Evolutionary conservation across 2,113 vertebrate species (phyloP).

Genomic region (Barnardius zonarius): DNA sequence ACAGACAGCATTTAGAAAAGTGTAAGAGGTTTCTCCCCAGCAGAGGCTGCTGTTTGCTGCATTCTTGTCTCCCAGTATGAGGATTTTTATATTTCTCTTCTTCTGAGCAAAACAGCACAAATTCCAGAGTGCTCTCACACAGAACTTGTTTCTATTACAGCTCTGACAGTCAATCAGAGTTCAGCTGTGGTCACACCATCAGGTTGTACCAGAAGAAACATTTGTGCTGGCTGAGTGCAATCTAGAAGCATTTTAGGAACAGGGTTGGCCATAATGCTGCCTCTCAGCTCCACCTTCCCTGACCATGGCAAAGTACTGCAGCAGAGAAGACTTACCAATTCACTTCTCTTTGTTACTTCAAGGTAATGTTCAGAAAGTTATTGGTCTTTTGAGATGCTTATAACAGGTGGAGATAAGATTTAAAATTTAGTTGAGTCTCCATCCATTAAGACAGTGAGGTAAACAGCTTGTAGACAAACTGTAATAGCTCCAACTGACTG

Average conservation of each 20-base stretch:
- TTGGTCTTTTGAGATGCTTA: neutral
- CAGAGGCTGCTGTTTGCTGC: conserved; percentile 45
- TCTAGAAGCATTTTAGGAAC: neutral
- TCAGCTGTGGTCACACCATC: accelerated
- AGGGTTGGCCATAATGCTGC: neutral
- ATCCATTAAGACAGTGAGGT: neutral
- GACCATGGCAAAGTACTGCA: neutral
- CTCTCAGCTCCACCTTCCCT: neutral
- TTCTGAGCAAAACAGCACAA: neutral
- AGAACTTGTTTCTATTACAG: neutral
- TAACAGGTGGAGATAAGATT: neutral
- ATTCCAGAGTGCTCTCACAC: neutral
- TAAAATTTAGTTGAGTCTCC: neutral
- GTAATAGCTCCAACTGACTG: neutral
- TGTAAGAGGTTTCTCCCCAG: neutral
- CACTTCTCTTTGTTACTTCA: neutral
- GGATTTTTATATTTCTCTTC: neutral
- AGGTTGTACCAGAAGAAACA: accelerated
- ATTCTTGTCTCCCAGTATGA: neutral
- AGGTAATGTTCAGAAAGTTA: neutral
- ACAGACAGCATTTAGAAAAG: neutral
- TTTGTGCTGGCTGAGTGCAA: neutral
- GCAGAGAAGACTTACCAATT: neutral
- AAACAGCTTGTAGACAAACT: neutral
- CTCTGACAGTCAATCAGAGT: neutral